phyloP scores from a whole-genome alignment of 2,797 vertebrate species.

The Sebastes diaconus region DNA sequence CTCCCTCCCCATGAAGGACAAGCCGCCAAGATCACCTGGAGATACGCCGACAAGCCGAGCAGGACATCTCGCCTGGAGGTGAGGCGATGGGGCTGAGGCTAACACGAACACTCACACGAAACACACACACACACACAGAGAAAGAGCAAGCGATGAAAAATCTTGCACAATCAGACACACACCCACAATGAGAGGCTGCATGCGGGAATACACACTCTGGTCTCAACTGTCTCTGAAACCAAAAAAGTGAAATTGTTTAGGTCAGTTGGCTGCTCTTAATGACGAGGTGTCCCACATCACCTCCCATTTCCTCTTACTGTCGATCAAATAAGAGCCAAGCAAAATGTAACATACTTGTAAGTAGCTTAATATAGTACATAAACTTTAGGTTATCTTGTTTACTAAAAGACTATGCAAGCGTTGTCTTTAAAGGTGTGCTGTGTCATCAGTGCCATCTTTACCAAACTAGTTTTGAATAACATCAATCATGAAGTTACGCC shows the following conservation, averaged over 20 bases:
- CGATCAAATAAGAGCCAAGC: not conserved
- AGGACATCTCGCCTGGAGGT: constrained; percentile 87
- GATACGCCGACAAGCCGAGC: constrained; percentile 90
- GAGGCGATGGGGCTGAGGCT: constrained; percentile 1
- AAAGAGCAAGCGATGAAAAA: not conserved
- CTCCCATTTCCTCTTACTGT: not conserved
- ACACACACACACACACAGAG: not conserved
- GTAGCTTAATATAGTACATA: not conserved
- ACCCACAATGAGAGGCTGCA: not conserved
- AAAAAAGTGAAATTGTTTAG: not conserved
- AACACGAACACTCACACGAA: not conserved
- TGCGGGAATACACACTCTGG: fast-evolving
- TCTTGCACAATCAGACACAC: not conserved
- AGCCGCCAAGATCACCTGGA: constrained; percentile 94
- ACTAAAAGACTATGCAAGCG: not conserved
- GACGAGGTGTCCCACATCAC: not conserved
- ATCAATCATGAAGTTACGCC: too few relatives aligned
- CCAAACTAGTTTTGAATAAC: too few relatives aligned
- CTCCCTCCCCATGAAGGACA: constrained; percentile 93
- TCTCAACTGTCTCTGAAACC: not conserved
- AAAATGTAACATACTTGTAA: not conserved
- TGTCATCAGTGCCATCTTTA: too few relatives aligned
- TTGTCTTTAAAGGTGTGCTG: too few relatives aligned
- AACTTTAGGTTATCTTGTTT: not conserved
- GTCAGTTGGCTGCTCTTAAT: not conserved